phyloP scores from a whole-genome alignment of 2,797 vertebrate genomes.

The Smutsia temminckii region DNA sequence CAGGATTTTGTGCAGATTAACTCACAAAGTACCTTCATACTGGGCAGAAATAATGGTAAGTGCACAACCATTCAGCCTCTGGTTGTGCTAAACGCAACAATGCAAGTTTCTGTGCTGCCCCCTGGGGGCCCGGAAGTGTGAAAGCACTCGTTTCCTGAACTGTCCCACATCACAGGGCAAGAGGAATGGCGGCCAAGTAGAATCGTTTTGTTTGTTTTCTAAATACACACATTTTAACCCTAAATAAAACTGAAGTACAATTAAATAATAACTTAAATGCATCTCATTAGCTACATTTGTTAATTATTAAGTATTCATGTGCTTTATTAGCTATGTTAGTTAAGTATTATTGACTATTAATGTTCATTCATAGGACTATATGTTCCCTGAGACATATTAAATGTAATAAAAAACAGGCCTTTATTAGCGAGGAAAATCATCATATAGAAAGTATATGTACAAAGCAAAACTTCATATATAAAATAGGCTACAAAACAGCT shows the following conservation, averaged over 20 bases:
- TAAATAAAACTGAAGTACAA: slow-evolving; percentile 36
- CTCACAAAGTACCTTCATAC: background rate
- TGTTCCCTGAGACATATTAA: slow-evolving; percentile 24
- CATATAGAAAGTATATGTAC: background rate
- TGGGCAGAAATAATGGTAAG: background rate
- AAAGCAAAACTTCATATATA: background rate
- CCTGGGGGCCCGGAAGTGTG: background rate
- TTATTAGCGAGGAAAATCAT: background rate
- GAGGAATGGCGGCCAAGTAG: background rate
- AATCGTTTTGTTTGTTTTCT: slow-evolving; percentile 14
- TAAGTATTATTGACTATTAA: slow-evolving; percentile 23
- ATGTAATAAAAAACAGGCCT: slow-evolving; percentile 22
- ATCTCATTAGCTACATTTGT: background rate
- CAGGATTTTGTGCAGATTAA: background rate
- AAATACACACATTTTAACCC: slow-evolving; percentile 7
- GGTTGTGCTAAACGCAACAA: background rate
- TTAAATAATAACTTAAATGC: slow-evolving; percentile 48
- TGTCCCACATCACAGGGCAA: background rate
- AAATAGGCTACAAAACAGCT: slow-evolving; percentile 18
- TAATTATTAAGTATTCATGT: slow-evolving; percentile 20
- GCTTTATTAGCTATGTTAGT: background rate
- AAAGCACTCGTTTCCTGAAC: background rate
- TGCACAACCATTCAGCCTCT: background rate
- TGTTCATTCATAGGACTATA: background rate
- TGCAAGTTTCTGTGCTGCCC: background rate